A percentile compares a stretch with the other conserved stretches of the same genome.
Conservation (phyloP, 92 coral and sea anemone genomes). For the Paragorgia papillata region DNA sequence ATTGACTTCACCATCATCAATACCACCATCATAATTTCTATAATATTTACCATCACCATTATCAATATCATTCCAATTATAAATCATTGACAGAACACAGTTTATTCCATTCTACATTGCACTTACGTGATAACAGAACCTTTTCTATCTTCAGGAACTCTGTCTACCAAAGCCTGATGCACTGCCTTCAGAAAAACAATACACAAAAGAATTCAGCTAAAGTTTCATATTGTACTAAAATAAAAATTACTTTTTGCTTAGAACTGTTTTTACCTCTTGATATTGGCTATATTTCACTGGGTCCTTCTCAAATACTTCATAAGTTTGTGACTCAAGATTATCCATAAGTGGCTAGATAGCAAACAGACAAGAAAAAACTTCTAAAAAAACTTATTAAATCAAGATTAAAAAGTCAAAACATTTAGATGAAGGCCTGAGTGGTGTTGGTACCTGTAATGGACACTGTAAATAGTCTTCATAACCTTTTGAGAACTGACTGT, state of each 20-base stretch:
- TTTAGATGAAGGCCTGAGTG: too few species aligned
- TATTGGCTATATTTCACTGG: slow-evolving; percentile 88
- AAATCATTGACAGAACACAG: neutral
- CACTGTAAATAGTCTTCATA: slow-evolving; percentile 97
- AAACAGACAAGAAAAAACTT: neutral
- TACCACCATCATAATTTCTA: too few species aligned
- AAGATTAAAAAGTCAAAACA: neutral
- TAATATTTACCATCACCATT: neutral
- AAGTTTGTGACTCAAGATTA: slow-evolving; percentile 97
- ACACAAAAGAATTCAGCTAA: neutral
- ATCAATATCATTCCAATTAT: neutral
- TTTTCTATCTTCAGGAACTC: slow-evolving; percentile 86
- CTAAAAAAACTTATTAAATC: neutral
- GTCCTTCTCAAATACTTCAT: slow-evolving; percentile 96
- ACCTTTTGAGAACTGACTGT: slow-evolving; percentile 97
- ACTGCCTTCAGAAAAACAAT: slow-evolving; percentile 67
- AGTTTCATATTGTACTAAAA: neutral
- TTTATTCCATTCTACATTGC: neutral
- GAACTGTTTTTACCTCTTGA: slow-evolving; percentile 97
- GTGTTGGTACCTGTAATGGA: slow-evolving; percentile 85
- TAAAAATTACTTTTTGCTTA: neutral
- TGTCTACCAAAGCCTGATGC: slow-evolving; percentile 79
- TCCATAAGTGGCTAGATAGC: slow-evolving; percentile 89
- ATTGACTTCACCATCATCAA: too few species aligned
- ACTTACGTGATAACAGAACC: slow-evolving; percentile 81